Evolutionary conservation across 2,888 invertebrate species (phyloP), one percentile per base, ranked within the genome.

Genomic region (Cordilura impudica): DNA sequence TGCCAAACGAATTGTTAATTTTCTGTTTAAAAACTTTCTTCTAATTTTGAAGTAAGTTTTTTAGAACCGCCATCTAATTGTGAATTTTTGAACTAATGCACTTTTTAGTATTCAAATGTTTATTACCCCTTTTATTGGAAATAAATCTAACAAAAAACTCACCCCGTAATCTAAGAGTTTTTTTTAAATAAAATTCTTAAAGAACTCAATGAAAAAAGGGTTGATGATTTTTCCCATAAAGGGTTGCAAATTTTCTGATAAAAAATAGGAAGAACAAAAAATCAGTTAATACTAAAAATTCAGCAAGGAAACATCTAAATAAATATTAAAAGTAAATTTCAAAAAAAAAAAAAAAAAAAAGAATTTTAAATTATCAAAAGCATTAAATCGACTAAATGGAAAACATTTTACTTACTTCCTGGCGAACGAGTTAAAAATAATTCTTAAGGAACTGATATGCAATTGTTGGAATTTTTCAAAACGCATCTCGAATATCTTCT

Each of bases 121-220:
- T 26, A 5, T 58, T 73, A 65, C 67, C 78, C 73, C 73, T 78
- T 73, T 53, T 19, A 58, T 35, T 69, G 78, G 72, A 78, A 78
- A 58, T n/a, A 29, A 4, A 12, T 8, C 3, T 26, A 3, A n/a
- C 39, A 29, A 72, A 43, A 69, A 65, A 78, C 51, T 35, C 53
- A 78, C 21, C 78, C 78, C 77, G 26, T 47, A 5, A 12, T 39
- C 29, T 54, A 43, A 69, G 49, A 31, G 14, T 18, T 5, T 3
- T 23, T 23, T 53, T 16, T 53, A 45, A 56, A 56, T 45, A 2
- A 19, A 23, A 21, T 10, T 16, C 21, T 16, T 26, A n/a, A 56
- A 14, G 12, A 21, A 29, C 26, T 14, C 18, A 6, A 10, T 45
- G n/a, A 47, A 70, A 51, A 72, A 78, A 72, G 69, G 77, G 67